These are phyloP conservation scores for Coelogynopora nodosa DNA, from an alignment of 2,888 invertebrate species.

Conservation along the genomic window DNA sequence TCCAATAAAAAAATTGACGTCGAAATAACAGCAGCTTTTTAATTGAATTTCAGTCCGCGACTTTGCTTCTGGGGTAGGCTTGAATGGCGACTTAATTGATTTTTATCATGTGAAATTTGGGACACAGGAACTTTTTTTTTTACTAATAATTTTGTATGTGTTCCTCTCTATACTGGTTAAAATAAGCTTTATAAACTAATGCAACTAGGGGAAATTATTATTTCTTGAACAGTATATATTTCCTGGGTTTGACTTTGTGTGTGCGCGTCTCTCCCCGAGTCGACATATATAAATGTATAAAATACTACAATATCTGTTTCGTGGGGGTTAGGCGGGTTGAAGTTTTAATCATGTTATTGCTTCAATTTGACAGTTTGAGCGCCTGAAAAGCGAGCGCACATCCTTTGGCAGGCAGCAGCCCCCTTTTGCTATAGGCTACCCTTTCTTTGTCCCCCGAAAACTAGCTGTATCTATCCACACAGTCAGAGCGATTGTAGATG, in stretches of 20 bases:
- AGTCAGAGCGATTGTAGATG: too few relatives aligned
- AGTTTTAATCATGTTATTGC: not conserved
- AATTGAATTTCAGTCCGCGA: constrained; percentile 25
- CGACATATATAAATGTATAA: too few relatives aligned
- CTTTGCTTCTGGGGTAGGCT: constrained; percentile 9
- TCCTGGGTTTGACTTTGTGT: too few relatives aligned
- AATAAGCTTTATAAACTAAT: not conserved
- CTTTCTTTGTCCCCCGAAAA: not conserved
- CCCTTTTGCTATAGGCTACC: too few relatives aligned
- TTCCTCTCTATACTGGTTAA: not conserved
- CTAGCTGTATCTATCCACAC: not conserved
- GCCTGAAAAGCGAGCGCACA: not conserved
- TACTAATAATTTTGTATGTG: not conserved
- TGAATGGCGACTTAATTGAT: constrained; percentile 19
- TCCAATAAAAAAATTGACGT: constrained; percentile 26
- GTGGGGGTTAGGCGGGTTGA: too few relatives aligned
- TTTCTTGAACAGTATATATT: not conserved
- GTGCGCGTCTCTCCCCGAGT: too few relatives aligned
- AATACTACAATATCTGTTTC: too few relatives aligned
- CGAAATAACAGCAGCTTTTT: constrained; percentile 31
- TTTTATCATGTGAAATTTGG: constrained; percentile 24
- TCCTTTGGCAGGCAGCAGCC: not conserved
- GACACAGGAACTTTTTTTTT: not conserved
- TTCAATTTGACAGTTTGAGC: not conserved
- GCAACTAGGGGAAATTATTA: not conserved